Base-by-base conservation (phyloP, 2,888 invertebrate species). In the Parnassius glacialis region DNA sequence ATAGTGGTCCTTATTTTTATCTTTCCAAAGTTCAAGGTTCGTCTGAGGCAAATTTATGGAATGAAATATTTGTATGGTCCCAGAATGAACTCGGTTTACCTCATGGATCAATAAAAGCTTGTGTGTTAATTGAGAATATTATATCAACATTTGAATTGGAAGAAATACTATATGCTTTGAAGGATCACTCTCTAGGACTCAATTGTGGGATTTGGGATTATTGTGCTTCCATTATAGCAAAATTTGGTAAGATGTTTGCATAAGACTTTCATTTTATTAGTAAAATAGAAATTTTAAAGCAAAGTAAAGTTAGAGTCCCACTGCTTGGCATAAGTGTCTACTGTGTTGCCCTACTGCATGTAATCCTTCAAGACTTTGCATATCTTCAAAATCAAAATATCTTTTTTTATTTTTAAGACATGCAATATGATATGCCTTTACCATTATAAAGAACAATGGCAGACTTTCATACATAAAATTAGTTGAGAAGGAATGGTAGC, bases 151-250 rank as follows among this genome's bases (percentile, higher is more conserved):
- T 95, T 84, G 94, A 94, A 81, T 88, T 94, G 84, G 94, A 95
- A 55, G 94, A 94, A 74, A 95, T 95, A 65, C 85, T 95, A 60
- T 94, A 90, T 78, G 94, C 93, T 12, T 77, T 95, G 48, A 92
- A 83, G 67, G 93, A 94, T 61, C 94, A 95, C 79, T 94, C 94
- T 0, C 79, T 94, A 47, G 95, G 95, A 2, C 86, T 95, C 2
- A 95, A 95, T 76, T 95, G 95, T 80, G 95, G 95, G 3, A 94
- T 95, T 68, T 95, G 95, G 95, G 95, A 95, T 75, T 95, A 95
- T 75, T 92, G 93, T 59, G 94, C 94, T 0, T 94, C 94, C 3
- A 93, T 94, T 57, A 93, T 94, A 68, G 88, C 92, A 41, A 94
- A 94, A 78, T 94, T 94, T 81, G 94, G 94, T 89, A 80, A 84